A percentile compares a stretch with the other conserved stretches of the same genome.
phyloP scores from a whole-genome alignment of 2,113 vertebrate genomes.

The Cheilinus undulatus region DNA sequence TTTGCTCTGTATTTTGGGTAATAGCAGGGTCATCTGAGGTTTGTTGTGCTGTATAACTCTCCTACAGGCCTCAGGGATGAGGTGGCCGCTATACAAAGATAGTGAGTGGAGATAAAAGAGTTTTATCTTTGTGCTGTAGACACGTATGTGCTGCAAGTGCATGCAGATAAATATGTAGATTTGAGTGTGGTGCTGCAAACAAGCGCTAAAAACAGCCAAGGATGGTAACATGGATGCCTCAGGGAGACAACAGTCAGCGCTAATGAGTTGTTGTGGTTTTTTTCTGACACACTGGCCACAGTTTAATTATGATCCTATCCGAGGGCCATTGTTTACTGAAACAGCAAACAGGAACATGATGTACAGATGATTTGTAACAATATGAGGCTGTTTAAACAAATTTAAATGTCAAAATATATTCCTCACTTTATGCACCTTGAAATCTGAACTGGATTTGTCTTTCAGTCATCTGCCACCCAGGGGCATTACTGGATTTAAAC shows the following conservation, averaged over 20 bases:
- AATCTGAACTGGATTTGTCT: not conserved
- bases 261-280: constrained; percentile 1
- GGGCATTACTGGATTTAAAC: too few relatives aligned
- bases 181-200: constrained; percentile 2
- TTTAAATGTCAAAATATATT: not conserved
- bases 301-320: not conserved
- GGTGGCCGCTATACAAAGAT: constrained; percentile 13
- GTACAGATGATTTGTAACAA: not conserved
- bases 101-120: constrained; percentile 1
- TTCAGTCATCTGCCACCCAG: not conserved
- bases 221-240: not conserved
- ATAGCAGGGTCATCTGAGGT: constrained; percentile 1
- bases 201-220: constrained; percentile 21
- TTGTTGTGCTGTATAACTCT: constrained; percentile 20
- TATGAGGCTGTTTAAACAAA: not conserved
- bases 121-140: not conserved
- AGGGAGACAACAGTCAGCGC: constrained; percentile 3
- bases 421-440: not conserved
- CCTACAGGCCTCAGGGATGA: constrained; percentile 21
- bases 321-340: not conserved
- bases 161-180: constrained; percentile 27
- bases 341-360: not conserved
- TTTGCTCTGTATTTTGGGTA: constrained; percentile 27
- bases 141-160: constrained; percentile 4
- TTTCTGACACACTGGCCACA: not conserved